These are phyloP conservation scores for Erebia aethiops DNA, from an alignment of 2,888 invertebrate species.

Conservation along the genomic window DNA sequence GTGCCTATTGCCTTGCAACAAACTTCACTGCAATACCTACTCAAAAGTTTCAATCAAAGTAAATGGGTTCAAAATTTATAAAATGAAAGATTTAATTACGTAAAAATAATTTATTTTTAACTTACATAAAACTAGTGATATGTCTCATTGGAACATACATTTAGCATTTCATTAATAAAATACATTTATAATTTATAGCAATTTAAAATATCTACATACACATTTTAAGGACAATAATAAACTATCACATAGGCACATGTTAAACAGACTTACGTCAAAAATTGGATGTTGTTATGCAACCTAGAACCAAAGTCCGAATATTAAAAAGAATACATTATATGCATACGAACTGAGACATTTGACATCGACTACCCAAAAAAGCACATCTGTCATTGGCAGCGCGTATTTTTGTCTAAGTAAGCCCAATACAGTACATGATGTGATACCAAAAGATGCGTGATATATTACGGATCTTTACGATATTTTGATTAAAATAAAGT, in stretches of 20 bases:
- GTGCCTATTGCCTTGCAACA: too few species aligned
- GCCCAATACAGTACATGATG: too few species aligned
- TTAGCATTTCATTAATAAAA: slow-evolving; percentile 8
- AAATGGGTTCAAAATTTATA: background rate
- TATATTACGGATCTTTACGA: too few species aligned
- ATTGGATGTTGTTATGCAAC: slow-evolving; percentile 7
- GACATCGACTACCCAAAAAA: too few species aligned
- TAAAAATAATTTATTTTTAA: slow-evolving; percentile 61
- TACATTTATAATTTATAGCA: background rate
- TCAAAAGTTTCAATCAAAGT: too few species aligned
- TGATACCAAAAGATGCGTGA: too few species aligned
- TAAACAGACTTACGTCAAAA: background rate
- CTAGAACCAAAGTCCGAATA: background rate
- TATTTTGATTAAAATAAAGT: too few species aligned
- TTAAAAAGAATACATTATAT: background rate
- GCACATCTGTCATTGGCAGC: too few species aligned
- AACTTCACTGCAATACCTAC: too few species aligned
- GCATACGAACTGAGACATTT: too few species aligned
- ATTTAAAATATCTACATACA: background rate
- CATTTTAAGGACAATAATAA: background rate
- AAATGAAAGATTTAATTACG: slow-evolving; percentile 24
- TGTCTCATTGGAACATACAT: slow-evolving; percentile 36
- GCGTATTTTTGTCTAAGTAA: too few species aligned
- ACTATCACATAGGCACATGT: slow-evolving; percentile 1
- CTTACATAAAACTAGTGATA: slow-evolving; percentile 49